Evolutionary conservation across 2,113 vertebrate genomes (phyloP).

Genomic region (Marmota flaviventris): DNA sequence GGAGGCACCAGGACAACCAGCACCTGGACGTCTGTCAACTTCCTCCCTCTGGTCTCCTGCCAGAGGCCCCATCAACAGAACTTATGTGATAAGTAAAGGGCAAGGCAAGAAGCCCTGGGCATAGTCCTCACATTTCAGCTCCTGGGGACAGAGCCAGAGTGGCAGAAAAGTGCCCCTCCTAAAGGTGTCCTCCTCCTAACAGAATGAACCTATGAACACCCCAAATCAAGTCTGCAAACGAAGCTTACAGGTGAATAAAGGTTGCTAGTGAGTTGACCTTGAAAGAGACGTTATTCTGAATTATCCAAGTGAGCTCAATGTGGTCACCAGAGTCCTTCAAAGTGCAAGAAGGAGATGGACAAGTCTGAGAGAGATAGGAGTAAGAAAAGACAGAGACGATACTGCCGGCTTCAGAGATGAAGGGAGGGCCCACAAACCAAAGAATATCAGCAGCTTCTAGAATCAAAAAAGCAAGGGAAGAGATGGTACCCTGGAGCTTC

Average conservation of each 20-base stretch:
- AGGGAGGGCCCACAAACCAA: not conserved
- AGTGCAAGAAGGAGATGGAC: not conserved
- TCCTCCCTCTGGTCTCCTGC: not conserved
- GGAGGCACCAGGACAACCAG: fast-evolving
- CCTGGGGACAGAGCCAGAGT: not conserved
- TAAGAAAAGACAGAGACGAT: not conserved
- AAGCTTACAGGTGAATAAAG: too few relatives aligned
- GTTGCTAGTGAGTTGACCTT: not conserved
- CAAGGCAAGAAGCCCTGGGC: not conserved
- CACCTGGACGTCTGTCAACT: too few relatives aligned
- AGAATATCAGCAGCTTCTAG: not conserved
- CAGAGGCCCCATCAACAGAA: not conserved
- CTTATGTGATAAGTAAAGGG: not conserved
- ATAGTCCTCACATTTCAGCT: not conserved
- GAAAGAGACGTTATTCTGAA: not conserved
- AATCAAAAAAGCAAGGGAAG: not conserved
- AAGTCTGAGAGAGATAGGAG: not conserved
- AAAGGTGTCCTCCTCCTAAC: not conserved
- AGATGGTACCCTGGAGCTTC: not conserved
- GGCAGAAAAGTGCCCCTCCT: not conserved
- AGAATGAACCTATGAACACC: too few relatives aligned
- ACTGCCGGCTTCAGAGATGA: not conserved
- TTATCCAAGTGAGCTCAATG: too few relatives aligned
- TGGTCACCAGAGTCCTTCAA: not conserved
- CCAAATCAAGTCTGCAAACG: not conserved